Conservation (phyloP, 1,140 invertebrate genomes). For the Homalodisca vitripennis region DNA sequence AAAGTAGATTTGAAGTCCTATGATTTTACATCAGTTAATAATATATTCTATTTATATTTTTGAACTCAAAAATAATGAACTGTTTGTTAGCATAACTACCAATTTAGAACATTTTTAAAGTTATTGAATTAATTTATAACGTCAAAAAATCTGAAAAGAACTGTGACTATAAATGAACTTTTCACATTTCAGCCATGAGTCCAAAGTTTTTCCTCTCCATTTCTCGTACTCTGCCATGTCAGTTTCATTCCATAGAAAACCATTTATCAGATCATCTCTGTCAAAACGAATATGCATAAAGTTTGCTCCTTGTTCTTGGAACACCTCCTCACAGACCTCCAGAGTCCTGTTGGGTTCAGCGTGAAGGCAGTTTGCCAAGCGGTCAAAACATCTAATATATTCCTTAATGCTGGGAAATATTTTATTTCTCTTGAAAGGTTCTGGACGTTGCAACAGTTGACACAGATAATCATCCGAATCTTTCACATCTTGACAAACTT, state of each 20-base stretch:
- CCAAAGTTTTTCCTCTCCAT: conserved; percentile 1
- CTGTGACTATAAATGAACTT: not conserved
- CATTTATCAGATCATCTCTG: conserved; percentile 4
- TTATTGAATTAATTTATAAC: no score
- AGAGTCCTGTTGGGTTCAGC: not conserved
- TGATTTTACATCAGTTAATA: no score
- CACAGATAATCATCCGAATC: not conserved
- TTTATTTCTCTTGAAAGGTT: not conserved
- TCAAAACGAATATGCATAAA: conserved; percentile 12
- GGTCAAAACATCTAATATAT: not conserved
- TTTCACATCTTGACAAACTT: not conserved
- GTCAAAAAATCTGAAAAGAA: no score
- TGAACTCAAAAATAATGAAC: no score
- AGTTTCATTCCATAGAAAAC: not conserved
- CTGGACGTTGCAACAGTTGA: not conserved
- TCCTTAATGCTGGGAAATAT: not conserved
- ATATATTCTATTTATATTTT: no score
- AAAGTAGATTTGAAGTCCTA: no score
- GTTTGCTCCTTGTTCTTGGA: not conserved
- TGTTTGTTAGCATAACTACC: no score
- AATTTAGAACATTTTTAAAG: no score
- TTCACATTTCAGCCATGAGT: not conserved
- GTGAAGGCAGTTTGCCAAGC: not conserved
- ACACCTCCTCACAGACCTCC: not conserved
- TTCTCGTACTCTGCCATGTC: not conserved